Percentiles rank a stretch among this genome's conserved stretches.
These are phyloP conservation scores for Nannoperca obscura DNA, from an alignment of 2,797 vertebrate genomes.

Conservation along the genomic window DNA sequence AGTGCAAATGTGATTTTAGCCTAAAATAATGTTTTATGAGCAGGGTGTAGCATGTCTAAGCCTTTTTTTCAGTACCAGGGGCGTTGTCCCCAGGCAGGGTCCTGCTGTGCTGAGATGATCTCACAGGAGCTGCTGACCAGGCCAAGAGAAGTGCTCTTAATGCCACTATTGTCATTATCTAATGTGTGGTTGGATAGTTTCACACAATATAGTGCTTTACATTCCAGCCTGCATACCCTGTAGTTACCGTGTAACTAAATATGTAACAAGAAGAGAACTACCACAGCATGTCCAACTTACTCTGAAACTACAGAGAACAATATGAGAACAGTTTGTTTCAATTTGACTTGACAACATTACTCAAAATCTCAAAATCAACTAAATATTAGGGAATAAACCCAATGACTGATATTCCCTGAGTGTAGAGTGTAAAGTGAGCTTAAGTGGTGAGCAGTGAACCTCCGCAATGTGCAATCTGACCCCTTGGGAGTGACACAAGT, in stretches of 20 bases:
- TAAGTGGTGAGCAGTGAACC: background rate
- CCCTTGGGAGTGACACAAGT: background rate
- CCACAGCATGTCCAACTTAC: too few relatives aligned
- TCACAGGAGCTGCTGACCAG: slow-evolving; percentile 67
- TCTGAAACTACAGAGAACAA: too few relatives aligned
- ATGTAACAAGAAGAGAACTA: too few relatives aligned
- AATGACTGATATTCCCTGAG: background rate
- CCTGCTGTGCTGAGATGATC: slow-evolving; percentile 68
- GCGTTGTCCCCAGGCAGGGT: slow-evolving; percentile 36
- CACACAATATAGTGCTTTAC: too few relatives aligned
- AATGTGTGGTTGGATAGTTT: background rate
- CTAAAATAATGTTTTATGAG: slow-evolving; percentile 49
- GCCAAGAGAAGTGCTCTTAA: slow-evolving; percentile 36
- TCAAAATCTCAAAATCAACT: background rate
- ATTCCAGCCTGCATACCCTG: too few relatives aligned
- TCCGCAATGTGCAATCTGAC: background rate
- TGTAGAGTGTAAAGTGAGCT: background rate
- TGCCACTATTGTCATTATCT: background rate
- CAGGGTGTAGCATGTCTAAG: slow-evolving; percentile 54
- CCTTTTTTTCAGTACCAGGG: slow-evolving; percentile 34
- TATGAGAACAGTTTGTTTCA: too few relatives aligned
- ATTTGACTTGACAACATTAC: too few relatives aligned
- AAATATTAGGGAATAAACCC: background rate
- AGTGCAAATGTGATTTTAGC: slow-evolving; percentile 30
- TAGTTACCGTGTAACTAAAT: too few relatives aligned